A percentile compares a stretch with the other conserved stretches of the same genome.
Evolutionary conservation across 2,113 vertebrate species (phyloP).

Genomic region (Tachuris rubrigastra): DNA sequence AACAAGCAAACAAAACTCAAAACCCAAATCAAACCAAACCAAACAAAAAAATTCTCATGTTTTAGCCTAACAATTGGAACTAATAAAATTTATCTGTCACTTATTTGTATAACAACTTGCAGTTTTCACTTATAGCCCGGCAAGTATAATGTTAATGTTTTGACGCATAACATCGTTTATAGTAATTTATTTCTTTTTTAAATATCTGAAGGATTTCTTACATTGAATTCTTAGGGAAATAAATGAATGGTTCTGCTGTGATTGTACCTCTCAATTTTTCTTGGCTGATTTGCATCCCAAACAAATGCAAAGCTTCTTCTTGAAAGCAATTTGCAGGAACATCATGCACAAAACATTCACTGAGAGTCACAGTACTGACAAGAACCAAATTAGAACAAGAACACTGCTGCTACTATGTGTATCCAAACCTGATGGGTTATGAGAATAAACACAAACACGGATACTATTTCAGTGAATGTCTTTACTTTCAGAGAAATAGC

Average conservation of each 20-base stretch:
- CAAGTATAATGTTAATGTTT: not conserved
- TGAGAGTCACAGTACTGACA: not conserved
- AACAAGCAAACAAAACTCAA: not conserved
- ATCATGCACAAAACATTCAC: not conserved
- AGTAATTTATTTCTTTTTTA: not conserved
- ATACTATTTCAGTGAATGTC: not conserved
- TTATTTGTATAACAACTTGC: not conserved
- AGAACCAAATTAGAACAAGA: not conserved
- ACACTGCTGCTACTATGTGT: not conserved
- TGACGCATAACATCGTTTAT: not conserved
- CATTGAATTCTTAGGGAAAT: not conserved
- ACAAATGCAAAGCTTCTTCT: not conserved
- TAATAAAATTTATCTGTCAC: not conserved
- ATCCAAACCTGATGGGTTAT: not conserved
- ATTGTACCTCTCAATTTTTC: not conserved
- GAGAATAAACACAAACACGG: not conserved
- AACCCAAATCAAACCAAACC: not conserved
- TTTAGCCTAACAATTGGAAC: not conserved
- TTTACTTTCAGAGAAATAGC: not conserved
- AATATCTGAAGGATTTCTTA: not conserved
- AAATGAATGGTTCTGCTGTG: not conserved
- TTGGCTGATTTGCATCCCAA: not conserved
- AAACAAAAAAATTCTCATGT: not conserved
- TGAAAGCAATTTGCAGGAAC: not conserved
- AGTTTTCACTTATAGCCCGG: not conserved